Conservation (phyloP, 1,140 invertebrate species). For the Pseudomyrmex flavicornis region DNA sequence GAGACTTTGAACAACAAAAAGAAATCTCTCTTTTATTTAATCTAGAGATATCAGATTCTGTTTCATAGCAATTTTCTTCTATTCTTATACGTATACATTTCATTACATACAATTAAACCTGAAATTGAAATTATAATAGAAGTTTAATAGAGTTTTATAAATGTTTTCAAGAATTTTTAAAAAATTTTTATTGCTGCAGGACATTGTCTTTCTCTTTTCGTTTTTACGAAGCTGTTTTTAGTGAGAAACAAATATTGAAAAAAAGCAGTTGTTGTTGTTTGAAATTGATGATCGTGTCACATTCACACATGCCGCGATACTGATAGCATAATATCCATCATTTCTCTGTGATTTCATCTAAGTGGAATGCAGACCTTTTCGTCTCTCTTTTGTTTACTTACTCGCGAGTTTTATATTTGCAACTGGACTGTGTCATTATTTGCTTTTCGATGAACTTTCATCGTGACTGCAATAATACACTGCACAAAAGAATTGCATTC, state of each 20-base stretch:
- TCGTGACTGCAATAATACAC: neutral
- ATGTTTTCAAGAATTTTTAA: neutral
- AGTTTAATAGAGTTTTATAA: neutral
- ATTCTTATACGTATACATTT: neutral
- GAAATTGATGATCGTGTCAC: constrained; percentile 35
- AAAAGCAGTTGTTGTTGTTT: too few relatives aligned
- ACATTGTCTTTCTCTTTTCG: neutral
- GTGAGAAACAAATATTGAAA: neutral
- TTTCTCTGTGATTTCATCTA: constrained; percentile 55
- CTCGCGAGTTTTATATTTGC: constrained; percentile 9
- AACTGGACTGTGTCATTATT: constrained; percentile 21
- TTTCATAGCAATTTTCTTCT: too few relatives aligned
- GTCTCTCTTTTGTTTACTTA: neutral
- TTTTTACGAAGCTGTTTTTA: neutral
- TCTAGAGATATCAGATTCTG: too few relatives aligned
- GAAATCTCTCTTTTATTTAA: neutral
- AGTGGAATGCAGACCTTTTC: constrained; percentile 61
- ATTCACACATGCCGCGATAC: constrained; percentile 22
- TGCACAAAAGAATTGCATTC: neutral
- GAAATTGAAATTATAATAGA: neutral
- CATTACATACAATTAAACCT: neutral
- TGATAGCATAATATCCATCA: constrained; percentile 52
- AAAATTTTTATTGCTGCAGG: neutral
- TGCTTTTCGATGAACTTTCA: neutral
- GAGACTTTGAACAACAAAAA: neutral